These are phyloP conservation scores for Operophtera brumata DNA, from an alignment of 2,888 invertebrate species.

Conservation along the genomic window DNA sequence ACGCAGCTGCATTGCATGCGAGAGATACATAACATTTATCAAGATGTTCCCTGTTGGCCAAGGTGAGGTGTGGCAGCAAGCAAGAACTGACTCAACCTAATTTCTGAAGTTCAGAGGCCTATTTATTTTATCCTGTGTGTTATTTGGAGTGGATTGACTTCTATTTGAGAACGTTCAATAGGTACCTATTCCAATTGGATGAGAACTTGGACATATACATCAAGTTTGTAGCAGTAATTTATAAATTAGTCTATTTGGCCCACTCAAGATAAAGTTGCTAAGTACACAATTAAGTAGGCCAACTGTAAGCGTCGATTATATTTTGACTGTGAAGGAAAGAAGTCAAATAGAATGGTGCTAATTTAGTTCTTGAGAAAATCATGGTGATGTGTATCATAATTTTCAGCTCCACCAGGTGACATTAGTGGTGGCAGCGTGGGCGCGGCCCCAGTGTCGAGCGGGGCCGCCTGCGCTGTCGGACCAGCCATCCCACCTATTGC, in stretches of 20 bases:
- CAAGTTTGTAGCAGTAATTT: background rate
- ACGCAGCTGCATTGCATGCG: conserved; percentile 30
- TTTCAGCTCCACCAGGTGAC: conserved; percentile 36
- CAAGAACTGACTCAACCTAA: conserved; percentile 13
- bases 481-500: conserved; percentile 48
- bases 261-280: conserved; percentile 18
- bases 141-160: conserved; percentile 1
- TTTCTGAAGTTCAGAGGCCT: conserved; percentile 3
- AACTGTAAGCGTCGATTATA: conserved; percentile 12
- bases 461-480: conserved; percentile 67
- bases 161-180: background rate
- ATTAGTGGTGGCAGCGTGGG: conserved; percentile 52
- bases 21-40: conserved; percentile 30
- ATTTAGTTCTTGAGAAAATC: background rate
- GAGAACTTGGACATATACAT: background rate
- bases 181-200: background rate
- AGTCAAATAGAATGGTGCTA: conserved; percentile 6
- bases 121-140: conserved; percentile 1
- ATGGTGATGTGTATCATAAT: background rate
- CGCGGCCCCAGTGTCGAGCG: conserved; percentile 70
- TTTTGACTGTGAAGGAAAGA: conserved; percentile 8
- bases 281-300: conserved; percentile 24
- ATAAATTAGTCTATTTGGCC: conserved; percentile 3
- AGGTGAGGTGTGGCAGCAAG: conserved; percentile 30
- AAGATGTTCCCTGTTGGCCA: conserved; percentile 38